Evolutionary conservation across 2,888 invertebrate species (phyloP).

Genomic region (Thereva unica): DNA sequence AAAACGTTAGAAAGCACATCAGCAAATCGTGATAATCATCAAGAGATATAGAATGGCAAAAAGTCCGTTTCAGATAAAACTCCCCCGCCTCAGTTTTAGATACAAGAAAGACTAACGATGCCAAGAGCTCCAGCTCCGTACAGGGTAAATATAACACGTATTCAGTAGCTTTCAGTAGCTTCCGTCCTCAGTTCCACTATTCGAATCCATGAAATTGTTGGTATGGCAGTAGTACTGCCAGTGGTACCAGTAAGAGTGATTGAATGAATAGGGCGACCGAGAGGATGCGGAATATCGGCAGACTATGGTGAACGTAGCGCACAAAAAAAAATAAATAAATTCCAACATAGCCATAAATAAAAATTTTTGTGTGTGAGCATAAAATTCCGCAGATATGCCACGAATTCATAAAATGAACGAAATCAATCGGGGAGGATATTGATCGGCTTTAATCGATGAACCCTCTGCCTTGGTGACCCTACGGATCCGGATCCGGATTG

Average conservation of each 20-base stretch:
- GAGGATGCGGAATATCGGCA: background rate
- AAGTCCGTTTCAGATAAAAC: conserved; percentile 27
- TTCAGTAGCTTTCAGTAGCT: conserved; percentile 25
- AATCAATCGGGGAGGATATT: conserved; percentile 33
- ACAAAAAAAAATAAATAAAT: background rate
- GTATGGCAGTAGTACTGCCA: conserved; percentile 2
- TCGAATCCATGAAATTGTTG: conserved; percentile 26
- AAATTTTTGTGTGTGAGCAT: conserved; percentile 34
- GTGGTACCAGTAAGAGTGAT: conserved; percentile 7
- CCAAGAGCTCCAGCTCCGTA: background rate
- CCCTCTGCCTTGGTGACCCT: conserved; percentile 13
- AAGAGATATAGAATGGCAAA: conserved; percentile 13
- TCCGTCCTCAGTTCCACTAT: conserved; percentile 17
- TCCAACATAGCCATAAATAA: conserved; percentile 30
- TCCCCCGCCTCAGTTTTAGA: conserved; percentile 20
- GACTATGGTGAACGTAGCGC: too few relatives aligned
- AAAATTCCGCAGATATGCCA: conserved; percentile 31
- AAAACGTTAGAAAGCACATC: conserved; percentile 26
- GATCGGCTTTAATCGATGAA: conserved; percentile 30
- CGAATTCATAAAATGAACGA: conserved; percentile 34
- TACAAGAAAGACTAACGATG: conserved; percentile 26
- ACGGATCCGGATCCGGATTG: conserved; percentile 5
- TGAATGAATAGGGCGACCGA: conserved; percentile 5
- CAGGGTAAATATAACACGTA: conserved; percentile 6
- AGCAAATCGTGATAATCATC: conserved; percentile 32